These are phyloP conservation scores for Anas platyrhynchos DNA, from an alignment of 2,113 vertebrate genomes.

Conservation along the genomic window DNA sequence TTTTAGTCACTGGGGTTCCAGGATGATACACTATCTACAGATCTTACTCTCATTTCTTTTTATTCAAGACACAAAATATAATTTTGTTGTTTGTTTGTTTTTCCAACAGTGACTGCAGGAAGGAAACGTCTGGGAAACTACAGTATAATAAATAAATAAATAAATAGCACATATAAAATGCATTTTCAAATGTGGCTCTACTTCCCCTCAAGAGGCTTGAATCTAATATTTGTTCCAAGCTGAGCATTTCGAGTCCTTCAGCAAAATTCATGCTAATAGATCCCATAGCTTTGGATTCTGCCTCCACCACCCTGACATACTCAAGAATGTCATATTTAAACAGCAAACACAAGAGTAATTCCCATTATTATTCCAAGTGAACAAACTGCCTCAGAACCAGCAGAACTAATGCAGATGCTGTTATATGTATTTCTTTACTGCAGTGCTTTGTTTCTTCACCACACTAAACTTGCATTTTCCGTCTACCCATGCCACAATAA, in stretches of 20 bases:
- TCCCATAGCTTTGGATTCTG: background rate
- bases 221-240: constrained; percentile 20
- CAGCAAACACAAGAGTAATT: background rate
- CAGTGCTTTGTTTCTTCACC: background rate
- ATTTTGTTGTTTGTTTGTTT: background rate
- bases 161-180: background rate
- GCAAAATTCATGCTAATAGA: constrained; percentile 36
- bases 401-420: background rate
- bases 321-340: background rate
- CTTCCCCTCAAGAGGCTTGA: constrained; percentile 10
- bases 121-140: background rate
- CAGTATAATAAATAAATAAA: constrained; percentile 12
- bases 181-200: background rate
- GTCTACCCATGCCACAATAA: accelerated
- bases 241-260: constrained; percentile 18
- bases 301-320: background rate
- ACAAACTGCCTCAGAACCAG: background rate
- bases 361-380: background rate
- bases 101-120: background rate
- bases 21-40: background rate
- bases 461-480: accelerated
- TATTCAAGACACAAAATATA: background rate
- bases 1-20: background rate
- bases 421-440: background rate
- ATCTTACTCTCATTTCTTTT: background rate